Evolutionary conservation across 1,140 invertebrate species (phyloP).

Genomic region (Coptotermes formosanus): DNA sequence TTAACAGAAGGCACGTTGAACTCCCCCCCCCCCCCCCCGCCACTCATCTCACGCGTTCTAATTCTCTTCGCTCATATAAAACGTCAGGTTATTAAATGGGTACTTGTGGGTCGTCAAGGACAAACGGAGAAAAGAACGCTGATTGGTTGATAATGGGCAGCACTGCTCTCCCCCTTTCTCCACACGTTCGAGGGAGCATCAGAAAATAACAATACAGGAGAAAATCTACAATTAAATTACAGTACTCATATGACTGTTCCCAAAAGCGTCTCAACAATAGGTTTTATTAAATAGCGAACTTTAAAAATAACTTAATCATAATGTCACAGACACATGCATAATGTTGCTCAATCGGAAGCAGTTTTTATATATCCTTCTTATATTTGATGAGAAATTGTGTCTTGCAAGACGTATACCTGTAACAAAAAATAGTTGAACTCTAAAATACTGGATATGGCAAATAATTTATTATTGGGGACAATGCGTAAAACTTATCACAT

Average conservation of each 20-base stretch:
- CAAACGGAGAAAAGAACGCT: no score
- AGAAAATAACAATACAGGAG: not conserved
- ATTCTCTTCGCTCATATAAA: no score
- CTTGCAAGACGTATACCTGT: not conserved
- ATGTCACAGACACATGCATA: constrained; percentile 2
- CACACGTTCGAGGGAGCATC: no score
- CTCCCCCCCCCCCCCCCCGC: no score
- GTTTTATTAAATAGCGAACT: constrained; percentile 19
- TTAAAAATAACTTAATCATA: not conserved
- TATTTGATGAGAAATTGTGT: not conserved
- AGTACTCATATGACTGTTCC: not conserved
- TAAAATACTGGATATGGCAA: not conserved
- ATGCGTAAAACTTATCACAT: not conserved
- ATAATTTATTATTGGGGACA: not conserved
- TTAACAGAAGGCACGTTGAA: no score
- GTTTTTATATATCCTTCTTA: not conserved
- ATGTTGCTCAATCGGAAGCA: constrained; percentile 1
- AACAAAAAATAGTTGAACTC: not conserved
- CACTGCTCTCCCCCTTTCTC: no score
- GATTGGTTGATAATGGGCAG: no score
- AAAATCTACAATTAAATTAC: not conserved
- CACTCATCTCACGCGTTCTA: no score
- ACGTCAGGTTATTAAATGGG: no score
- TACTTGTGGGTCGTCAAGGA: no score
- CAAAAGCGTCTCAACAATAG: constrained; percentile 13